A percentile compares a stretch with the other conserved stretches of the same genome.
phyloP scores from a whole-genome alignment of 2,113 vertebrate genomes.

The Pagrus major region DNA sequence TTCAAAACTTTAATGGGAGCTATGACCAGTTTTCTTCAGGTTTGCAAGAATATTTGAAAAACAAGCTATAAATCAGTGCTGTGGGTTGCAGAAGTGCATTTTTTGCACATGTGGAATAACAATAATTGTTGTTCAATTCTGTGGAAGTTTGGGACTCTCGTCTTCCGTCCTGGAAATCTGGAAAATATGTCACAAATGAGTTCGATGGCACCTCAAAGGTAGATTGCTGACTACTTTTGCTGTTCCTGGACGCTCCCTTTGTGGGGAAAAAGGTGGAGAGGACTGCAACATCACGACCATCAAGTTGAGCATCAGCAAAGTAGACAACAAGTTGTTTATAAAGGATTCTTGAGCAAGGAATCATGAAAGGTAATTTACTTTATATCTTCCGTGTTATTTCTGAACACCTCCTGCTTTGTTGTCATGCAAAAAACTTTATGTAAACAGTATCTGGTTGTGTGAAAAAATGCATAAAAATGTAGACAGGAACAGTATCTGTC shows the following conservation, averaged over 20 bases:
- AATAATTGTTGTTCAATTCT: conserved; percentile 2
- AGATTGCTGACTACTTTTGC: conserved; percentile 21
- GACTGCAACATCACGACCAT: conserved; percentile 1
- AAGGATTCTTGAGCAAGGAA: conserved; percentile 48
- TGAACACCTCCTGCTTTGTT: background rate
- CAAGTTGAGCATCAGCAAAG: conserved; percentile 19
- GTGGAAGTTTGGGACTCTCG: conserved; percentile 26
- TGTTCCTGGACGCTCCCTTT: conserved; percentile 17
- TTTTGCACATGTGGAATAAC: conserved; percentile 5
- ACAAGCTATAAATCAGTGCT: conserved; percentile 1
- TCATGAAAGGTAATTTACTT: conserved; percentile 84
- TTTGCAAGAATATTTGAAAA: background rate
- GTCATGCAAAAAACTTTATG: background rate
- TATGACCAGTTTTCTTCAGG: conserved; percentile 14
- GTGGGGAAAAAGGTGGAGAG: conserved; percentile 5
- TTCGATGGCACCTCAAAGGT: background rate
- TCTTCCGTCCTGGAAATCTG: conserved; percentile 22
- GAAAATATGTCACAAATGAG: conserved; percentile 34
- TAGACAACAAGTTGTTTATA: conserved; percentile 6
- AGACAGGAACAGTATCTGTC: conserved; percentile 15
- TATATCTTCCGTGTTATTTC: background rate
- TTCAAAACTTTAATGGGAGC: conserved; percentile 17
- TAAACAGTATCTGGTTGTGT: background rate
- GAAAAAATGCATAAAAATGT: conserved; percentile 5
- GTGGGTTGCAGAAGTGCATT: background rate